Percentiles rank a stretch among this genome's conserved stretches.
These are phyloP conservation scores for Dicranocentrus wangi DNA, from an alignment of 2,888 invertebrate species.

Conservation along the genomic window DNA sequence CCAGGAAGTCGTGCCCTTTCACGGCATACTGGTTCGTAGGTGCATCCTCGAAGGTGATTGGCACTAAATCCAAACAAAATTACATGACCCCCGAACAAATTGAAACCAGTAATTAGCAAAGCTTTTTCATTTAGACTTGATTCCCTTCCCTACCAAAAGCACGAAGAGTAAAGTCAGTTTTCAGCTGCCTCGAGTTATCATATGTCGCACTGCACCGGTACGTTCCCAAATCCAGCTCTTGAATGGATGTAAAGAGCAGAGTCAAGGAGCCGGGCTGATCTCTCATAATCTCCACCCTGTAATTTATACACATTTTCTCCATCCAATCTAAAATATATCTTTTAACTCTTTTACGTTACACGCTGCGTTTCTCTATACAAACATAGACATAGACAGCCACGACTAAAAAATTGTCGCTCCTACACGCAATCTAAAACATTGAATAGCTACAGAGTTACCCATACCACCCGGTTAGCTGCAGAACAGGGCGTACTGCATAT, in stretches of 20 bases:
- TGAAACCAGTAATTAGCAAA: neutral
- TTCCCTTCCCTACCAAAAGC: constrained; percentile 68
- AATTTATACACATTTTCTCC: neutral
- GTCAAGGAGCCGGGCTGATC: constrained; percentile 67
- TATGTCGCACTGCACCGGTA: constrained; percentile 83
- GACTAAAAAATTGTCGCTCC: too few relatives aligned
- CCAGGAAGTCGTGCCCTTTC: constrained; percentile 83
- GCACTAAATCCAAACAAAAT: constrained; percentile 78
- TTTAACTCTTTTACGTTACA: neutral
- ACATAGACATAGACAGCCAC: neutral
- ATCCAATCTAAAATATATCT: neutral
- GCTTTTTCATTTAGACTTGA: too few relatives aligned
- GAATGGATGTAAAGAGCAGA: constrained; percentile 69
- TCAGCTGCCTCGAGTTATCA: constrained; percentile 75
- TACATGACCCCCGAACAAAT: neutral
- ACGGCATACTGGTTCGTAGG: constrained; percentile 88
- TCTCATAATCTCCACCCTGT: constrained; percentile 69
- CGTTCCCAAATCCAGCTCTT: constrained; percentile 69
- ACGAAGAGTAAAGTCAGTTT: constrained; percentile 66
- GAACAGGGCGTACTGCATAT: too few relatives aligned
- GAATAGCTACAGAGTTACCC: too few relatives aligned
- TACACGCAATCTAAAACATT: too few relatives aligned
- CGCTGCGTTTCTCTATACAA: neutral
- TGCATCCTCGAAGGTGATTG: constrained; percentile 90
- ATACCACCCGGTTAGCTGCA: too few relatives aligned